Evolutionary conservation across 2,113 vertebrate genomes (phyloP), one percentile per base, ranked within the genome.

Genomic region (Nibea albiflora): DNA sequence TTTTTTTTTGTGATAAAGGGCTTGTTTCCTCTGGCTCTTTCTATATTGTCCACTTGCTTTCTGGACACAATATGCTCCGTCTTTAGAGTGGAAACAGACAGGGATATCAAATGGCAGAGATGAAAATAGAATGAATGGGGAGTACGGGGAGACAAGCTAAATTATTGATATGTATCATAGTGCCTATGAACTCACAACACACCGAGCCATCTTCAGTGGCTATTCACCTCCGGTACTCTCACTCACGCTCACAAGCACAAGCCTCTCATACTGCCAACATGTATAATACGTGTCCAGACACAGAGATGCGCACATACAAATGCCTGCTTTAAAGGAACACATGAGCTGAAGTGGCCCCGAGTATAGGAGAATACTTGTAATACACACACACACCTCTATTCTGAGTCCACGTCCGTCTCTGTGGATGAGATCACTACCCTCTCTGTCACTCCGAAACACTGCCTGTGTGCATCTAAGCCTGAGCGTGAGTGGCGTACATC

Each of bases 81-180:
- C 85, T 85, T 70, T 79, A 89, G 79, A 75, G 85, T 69, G 89
- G 90, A 90, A 87, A 84, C 73, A 65, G 72, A 83, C 78, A 44
- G 83, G 88, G 89, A 89, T 92, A 93, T 93, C 92, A 91, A 92
- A 92, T 92, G 85, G 89, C 89, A 88, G 72, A 81, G 87, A 92
- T 92, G 87, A 89, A 93, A 93, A 94, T 89, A 89, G 90, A 92
- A 92, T 85, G 91, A 89, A 90, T 78, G 78, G 82, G 87, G 73
- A 81, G 71, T 35, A 39, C 8, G 86, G 68, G 64, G 76, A 86
- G 84, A 86, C 42, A 0, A 47, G 73, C 75, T 92, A 73, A 90
- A 92, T 92, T 89, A 94, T 94, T 90, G 85, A 94, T 86, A 79
- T 87, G 89, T 92, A 89, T 92, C 85, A 91, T 92, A 73, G 87